phyloP scores from a whole-genome alignment of 2,113 vertebrate genomes.

The Triplophysa tibetana region DNA sequence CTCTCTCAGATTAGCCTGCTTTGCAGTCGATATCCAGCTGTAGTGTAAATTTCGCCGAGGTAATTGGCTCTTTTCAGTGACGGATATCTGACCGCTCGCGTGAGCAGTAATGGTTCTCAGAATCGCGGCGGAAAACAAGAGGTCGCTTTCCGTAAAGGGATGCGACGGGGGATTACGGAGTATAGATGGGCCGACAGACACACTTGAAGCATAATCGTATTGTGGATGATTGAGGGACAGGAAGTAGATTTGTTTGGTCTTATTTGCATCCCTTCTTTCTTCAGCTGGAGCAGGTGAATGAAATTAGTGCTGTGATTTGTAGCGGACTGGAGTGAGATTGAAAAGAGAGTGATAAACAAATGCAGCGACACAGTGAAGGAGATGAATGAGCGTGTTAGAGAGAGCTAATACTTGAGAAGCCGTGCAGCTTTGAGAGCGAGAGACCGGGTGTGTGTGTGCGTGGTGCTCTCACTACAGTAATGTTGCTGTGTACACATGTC shows the following conservation, averaged over 20 bases:
- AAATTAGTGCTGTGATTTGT: constrained; percentile 31
- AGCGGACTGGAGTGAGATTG: constrained; percentile 45
- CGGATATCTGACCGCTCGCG: constrained; percentile 38
- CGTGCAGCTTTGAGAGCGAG: neutral
- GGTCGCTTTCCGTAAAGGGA: constrained; percentile 26
- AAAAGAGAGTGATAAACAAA: constrained; percentile 64
- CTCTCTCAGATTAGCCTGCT: constrained; percentile 39
- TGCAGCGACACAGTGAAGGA: constrained; percentile 31
- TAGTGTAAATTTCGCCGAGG: constrained; percentile 44
- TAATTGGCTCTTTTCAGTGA: constrained; percentile 54
- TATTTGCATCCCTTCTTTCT: constrained; percentile 42
- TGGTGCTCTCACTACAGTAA: constrained; percentile 2
- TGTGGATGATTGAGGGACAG: constrained; percentile 38
- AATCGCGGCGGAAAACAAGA: constrained; percentile 51
- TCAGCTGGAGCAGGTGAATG: constrained; percentile 39
- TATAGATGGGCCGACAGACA: constrained; percentile 27
- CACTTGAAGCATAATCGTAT: constrained; percentile 31
- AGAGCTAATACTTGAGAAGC: constrained; percentile 14
- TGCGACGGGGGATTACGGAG: constrained; percentile 4
- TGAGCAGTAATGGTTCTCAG: constrained; percentile 48
- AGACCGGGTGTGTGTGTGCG: neutral
- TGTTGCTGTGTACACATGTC: constrained; percentile 31
- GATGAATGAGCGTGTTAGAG: constrained; percentile 30
- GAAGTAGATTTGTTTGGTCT: constrained; percentile 11
- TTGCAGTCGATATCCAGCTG: constrained; percentile 47